Percentiles rank a stretch among this genome's conserved stretches.
Conservation (phyloP, 2,797 vertebrate species). For the Lepilemur ruficaudatus region DNA sequence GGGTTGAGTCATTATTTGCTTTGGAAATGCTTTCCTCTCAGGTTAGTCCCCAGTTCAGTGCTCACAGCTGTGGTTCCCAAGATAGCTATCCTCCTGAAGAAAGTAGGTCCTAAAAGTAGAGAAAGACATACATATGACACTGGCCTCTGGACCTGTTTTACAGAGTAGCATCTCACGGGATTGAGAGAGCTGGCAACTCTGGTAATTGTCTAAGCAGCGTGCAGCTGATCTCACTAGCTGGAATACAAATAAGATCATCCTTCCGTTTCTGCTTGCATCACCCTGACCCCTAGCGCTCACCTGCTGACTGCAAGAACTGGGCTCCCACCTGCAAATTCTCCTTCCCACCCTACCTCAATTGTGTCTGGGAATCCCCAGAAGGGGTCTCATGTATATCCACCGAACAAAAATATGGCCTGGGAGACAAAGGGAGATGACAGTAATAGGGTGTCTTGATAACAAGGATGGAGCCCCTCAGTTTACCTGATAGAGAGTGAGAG, state of each 20-base stretch:
- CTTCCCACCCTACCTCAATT: background rate
- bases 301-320: background rate
- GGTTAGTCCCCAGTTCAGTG: background rate
- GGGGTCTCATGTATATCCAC: background rate
- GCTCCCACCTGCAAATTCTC: background rate
- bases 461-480: background rate
- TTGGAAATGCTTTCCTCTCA: conserved; percentile 49
- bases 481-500: background rate
- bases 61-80: background rate
- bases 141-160: background rate
- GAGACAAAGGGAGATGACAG: background rate
- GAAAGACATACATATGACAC: background rate
- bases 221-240: background rate
- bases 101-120: conserved; percentile 8
- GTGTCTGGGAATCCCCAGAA: background rate
- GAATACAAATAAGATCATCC: background rate
- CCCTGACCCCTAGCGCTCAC: background rate
- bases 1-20: conserved; percentile 26
- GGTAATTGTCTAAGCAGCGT: background rate
- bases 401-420: background rate
- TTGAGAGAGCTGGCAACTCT: background rate
- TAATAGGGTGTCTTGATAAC: background rate
- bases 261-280: background rate
- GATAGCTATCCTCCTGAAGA: background rate
- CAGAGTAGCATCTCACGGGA: background rate